These are phyloP conservation scores for Mesorhabditis sp. DNA, from an alignment of 2,888 invertebrate species.

Conservation along the genomic window DNA sequence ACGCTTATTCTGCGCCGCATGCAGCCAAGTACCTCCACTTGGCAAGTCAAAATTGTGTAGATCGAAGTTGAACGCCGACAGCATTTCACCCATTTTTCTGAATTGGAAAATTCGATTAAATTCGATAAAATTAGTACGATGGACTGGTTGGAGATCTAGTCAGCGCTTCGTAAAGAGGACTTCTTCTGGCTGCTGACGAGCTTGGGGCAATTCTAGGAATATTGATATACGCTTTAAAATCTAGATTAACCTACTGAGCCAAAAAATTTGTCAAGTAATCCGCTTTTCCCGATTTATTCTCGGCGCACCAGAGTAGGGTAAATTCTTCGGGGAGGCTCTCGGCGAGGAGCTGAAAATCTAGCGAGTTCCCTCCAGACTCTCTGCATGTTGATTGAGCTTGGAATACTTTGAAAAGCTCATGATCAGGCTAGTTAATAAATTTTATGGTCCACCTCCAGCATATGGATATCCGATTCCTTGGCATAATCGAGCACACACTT, in stretches of 20 bases:
- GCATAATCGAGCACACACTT: not conserved
- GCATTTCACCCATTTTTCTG: conserved; percentile 6
- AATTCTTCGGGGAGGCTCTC: not conserved
- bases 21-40: not conserved
- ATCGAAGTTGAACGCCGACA: not conserved
- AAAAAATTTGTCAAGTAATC: not conserved
- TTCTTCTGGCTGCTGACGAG: not conserved
- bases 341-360: not conserved
- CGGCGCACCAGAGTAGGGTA: not conserved
- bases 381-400: too few species aligned
- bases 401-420: not conserved
- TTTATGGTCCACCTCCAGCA: not conserved
- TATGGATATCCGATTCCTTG: not conserved
- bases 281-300: not conserved
- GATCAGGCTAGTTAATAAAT: not conserved
- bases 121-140: not conserved
- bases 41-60: not conserved
- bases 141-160: not conserved
- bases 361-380: too few species aligned
- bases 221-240: not conserved
- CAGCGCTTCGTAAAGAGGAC: conserved; percentile 1
- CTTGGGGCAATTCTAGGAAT: too few species aligned
- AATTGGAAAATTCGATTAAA: not conserved
- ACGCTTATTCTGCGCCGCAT: not conserved
- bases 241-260: not conserved